Percentiles rank a stretch among this genome's conserved stretches.
Conservation (phyloP, 35 echinoderm and acorn worm species). For the Apostichopus parvimensis region DNA sequence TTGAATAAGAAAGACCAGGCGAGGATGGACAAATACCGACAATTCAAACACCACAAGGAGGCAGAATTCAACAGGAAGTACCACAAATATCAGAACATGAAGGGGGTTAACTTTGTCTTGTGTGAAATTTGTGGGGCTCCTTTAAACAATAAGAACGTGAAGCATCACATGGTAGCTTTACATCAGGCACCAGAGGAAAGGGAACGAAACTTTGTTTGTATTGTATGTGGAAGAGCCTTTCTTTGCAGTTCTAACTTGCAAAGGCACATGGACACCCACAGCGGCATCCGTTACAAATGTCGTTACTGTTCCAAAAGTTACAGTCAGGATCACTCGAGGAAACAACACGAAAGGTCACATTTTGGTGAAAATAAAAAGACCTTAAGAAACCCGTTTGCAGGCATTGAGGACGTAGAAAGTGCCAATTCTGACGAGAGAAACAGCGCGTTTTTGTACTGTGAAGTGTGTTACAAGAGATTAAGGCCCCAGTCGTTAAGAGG, state of each 20-base stretch:
- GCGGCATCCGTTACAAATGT: constrained; percentile 27
- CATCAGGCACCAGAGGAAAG: constrained; percentile 27
- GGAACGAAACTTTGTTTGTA: not conserved
- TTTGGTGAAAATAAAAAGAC: constrained; percentile 12
- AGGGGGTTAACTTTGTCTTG: constrained; percentile 30
- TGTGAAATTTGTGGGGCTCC: constrained; percentile 46
- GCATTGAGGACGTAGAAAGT: not conserved
- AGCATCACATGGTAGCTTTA: constrained; percentile 37
- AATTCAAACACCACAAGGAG: constrained; percentile 23
- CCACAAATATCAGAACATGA: constrained; percentile 34
- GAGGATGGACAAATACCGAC: constrained; percentile 31
- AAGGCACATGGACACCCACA: constrained; percentile 45
- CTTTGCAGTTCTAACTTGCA: not conserved
- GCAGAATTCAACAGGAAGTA: constrained; percentile 38
- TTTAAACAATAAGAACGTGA: constrained; percentile 35
- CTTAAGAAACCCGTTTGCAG: constrained; percentile 36
- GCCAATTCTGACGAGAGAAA: not conserved
- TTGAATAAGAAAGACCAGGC: constrained; percentile 38
- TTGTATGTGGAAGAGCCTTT: constrained; percentile 25
- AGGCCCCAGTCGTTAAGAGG: constrained; percentile 10
- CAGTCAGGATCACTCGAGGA: constrained; percentile 48
- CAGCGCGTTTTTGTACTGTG: not conserved
- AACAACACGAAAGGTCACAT: constrained; percentile 21
- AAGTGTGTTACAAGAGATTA: constrained; percentile 21
- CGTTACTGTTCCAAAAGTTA: constrained; percentile 36